phyloP scores from a whole-genome alignment of 37 sponge, comb jelly and placozoan genomes.

The Crambe crambe region DNA sequence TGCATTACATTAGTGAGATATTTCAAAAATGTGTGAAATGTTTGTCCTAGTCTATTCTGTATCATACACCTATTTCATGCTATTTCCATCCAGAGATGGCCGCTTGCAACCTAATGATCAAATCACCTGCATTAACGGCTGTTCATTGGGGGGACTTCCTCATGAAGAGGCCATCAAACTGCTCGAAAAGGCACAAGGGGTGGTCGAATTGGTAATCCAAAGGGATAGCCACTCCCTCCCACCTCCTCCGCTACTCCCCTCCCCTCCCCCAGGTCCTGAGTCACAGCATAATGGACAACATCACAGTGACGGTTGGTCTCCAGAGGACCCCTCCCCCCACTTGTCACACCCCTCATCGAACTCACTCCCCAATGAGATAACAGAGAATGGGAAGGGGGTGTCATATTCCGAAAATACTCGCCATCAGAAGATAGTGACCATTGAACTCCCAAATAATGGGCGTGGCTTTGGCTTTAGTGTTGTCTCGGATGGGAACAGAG shows the following conservation, averaged over 20 bases:
- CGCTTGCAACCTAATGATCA: constrained; percentile 63
- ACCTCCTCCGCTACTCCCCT: constrained; percentile 7
- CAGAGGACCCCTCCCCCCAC: not conserved
- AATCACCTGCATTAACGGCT: constrained; percentile 76
- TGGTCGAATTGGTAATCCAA: constrained; percentile 57
- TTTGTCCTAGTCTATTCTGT: no score
- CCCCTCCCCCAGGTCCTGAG: not conserved
- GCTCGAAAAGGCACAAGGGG: constrained; percentile 54
- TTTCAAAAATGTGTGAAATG: no score
- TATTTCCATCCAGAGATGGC: constrained; percentile 66
- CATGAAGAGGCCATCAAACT: constrained; percentile 59
- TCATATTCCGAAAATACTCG: not conserved
- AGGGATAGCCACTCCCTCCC: constrained; percentile 14
- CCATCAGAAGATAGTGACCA: constrained; percentile 54
- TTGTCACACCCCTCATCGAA: not conserved
- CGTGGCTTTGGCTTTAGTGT: constrained; percentile 67
- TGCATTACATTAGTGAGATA: no score
- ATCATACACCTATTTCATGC: no score
- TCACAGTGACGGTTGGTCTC: no score
- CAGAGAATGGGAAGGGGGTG: not conserved
- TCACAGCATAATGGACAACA: not conserved
- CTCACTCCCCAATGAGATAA: no score
- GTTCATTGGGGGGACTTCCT: constrained; percentile 35
- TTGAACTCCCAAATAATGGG: constrained; percentile 50
- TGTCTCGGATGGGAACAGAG: constrained; percentile 7